Evolutionary conservation across 1,140 invertebrate genomes (phyloP).

Genomic region (Myzus persicae): DNA sequence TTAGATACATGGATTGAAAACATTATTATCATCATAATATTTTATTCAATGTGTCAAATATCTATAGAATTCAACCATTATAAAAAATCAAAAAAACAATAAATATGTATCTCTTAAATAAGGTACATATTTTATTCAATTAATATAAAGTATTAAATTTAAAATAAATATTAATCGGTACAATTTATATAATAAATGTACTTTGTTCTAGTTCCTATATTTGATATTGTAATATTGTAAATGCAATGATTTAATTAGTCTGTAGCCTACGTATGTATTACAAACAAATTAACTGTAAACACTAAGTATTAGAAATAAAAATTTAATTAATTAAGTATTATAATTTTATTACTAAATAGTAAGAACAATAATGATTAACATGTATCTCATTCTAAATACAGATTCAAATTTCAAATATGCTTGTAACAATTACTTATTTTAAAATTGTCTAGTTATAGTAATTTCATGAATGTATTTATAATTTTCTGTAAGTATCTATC

Average conservation of each 20-base stretch:
- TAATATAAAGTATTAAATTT: not conserved
- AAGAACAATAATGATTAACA: not conserved
- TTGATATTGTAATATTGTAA: not conserved
- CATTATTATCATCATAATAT: conserved; percentile 64
- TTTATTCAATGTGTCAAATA: conserved; percentile 69
- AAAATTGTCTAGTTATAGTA: not conserved
- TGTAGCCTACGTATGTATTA: not conserved
- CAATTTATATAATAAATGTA: not conserved
- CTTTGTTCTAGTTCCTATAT: conserved; percentile 28
- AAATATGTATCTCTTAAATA: not conserved
- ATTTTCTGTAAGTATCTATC: not conserved
- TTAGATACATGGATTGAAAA: conserved; percentile 64
- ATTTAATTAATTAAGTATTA: conserved; percentile 27
- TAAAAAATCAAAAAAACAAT: conserved; percentile 61
- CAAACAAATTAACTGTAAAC: not conserved
- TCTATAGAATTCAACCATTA: conserved; percentile 64
- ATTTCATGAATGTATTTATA: not conserved
- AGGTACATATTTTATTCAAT: not conserved
- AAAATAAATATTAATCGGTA: not conserved
- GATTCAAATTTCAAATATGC: not conserved
- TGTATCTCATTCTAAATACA: not conserved
- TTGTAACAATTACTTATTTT: not conserved
- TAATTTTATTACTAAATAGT: not conserved
- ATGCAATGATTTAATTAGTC: conserved; percentile 20
- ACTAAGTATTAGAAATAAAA: not conserved